Percentiles rank a stretch among this genome's conserved stretches.
Evolutionary conservation across 2,888 invertebrate species (phyloP).

Genomic region (Loripinus fragilis): DNA sequence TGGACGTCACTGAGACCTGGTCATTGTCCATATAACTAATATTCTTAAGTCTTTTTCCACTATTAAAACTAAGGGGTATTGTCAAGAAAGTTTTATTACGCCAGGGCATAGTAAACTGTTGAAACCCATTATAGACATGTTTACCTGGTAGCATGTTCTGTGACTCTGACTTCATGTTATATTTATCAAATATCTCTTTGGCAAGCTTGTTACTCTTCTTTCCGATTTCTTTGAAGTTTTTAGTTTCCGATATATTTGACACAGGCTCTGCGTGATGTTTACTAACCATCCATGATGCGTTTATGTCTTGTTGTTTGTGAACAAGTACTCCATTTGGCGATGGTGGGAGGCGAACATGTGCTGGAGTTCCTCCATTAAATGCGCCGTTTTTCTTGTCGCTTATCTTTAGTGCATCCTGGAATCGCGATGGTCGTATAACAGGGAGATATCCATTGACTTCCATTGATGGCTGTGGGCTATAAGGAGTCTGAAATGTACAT

Average conservation of each 20-base stretch:
- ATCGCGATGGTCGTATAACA: constrained; percentile 42
- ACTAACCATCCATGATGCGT: constrained; percentile 13
- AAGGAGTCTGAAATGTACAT: not conserved
- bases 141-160: constrained; percentile 31
- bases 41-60: not conserved
- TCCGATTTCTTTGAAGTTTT: constrained; percentile 22
- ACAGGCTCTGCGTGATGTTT: constrained; percentile 33
- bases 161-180: constrained; percentile 55
- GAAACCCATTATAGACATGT: constrained; percentile 32
- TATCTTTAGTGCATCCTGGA: constrained; percentile 6
- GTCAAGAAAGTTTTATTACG: constrained; percentile 55
- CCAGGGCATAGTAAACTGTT: constrained; percentile 58
- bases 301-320: constrained; percentile 48
- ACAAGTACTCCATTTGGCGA: constrained; percentile 53
- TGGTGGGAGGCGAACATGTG: constrained; percentile 30
- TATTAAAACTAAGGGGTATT: constrained; percentile 48
- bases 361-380: not conserved
- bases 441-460: constrained; percentile 19
- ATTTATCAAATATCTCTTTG: constrained; percentile 56
- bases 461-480: not conserved
- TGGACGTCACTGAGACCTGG: not conserved
- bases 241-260: constrained; percentile 1
- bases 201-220: constrained; percentile 47
- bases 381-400: not conserved
- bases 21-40: not conserved